phyloP scores from a whole-genome alignment of 2,797 vertebrate genomes.

The Aldrovandia affinis region DNA sequence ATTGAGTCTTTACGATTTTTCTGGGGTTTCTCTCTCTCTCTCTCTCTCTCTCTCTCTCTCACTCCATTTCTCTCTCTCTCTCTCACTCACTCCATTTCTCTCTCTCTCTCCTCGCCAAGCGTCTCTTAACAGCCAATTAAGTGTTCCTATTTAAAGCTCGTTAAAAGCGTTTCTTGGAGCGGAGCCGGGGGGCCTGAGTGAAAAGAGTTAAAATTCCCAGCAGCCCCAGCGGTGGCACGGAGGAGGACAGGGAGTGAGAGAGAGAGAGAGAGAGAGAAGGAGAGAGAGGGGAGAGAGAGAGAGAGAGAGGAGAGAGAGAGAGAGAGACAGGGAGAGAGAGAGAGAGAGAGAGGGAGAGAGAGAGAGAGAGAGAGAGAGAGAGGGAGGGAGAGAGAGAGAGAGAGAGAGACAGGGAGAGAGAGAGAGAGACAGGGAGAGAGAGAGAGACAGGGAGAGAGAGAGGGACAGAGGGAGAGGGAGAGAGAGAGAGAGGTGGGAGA shows the following conservation, averaged over 20 bases:
- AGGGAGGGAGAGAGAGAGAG: no score
- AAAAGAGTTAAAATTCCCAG: conserved; percentile 84
- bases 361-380: no score
- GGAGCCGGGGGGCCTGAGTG: conserved; percentile 48
- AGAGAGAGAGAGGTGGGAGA: conserved; percentile 67
- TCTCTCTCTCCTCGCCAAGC: conserved; percentile 21
- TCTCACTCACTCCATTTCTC: background rate
- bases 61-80: background rate
- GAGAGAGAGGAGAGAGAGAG: no score
- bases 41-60: background rate
- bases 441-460: no score
- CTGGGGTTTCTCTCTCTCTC: conserved; percentile 12
- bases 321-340: no score
- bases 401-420: no score
- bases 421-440: no score
- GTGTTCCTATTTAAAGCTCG: conserved; percentile 46
- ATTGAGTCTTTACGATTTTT: conserved; percentile 30
- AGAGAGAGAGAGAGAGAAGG: conserved; percentile 59
- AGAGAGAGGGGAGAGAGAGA: conserved; percentile 80
- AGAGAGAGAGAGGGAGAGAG: no score
- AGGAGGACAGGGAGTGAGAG: no score
- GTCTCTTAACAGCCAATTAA: conserved; percentile 45
- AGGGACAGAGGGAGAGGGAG: no score
- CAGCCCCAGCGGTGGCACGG: conserved; percentile 78
- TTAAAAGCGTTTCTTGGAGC: conserved; percentile 46